Conservation (phyloP, 2,797 vertebrate species). For the Uromys caudimaculatus region DNA sequence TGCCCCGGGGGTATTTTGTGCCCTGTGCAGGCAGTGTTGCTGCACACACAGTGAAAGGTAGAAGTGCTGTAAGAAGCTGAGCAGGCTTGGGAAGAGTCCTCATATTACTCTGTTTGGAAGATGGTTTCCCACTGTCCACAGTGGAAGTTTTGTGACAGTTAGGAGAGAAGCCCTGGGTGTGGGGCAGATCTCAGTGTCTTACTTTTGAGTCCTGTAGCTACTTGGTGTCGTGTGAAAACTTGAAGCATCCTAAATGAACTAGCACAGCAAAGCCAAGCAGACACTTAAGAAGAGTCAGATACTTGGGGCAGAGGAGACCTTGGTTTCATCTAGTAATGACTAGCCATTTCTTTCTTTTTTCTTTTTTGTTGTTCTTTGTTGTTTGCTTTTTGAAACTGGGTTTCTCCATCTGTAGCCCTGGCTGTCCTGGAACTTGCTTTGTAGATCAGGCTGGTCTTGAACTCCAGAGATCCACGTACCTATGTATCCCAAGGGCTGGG, state of each 20-base stretch:
- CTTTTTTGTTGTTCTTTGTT: not conserved
- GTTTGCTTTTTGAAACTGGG: not conserved
- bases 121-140: not conserved
- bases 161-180: not conserved
- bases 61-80: not conserved
- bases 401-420: not conserved
- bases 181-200: not conserved
- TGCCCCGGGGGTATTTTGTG: not conserved
- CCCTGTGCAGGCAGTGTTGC: not conserved
- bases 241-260: not conserved
- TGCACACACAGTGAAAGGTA: not conserved
- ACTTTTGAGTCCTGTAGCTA: not conserved
- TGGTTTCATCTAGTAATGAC: not conserved
- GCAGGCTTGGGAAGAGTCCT: not conserved
- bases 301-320: not conserved
- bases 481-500: not conserved
- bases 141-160: not conserved
- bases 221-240: not conserved
- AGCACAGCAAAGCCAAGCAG: not conserved
- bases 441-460: not conserved
- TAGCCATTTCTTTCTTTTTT: not conserved
- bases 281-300: slow-evolving; percentile 1
- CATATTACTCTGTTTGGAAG: not conserved
- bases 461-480: not conserved
- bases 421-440: not conserved